A percentile compares a stretch with the other conserved stretches of the same genome.
phyloP scores from a whole-genome alignment of 2,113 vertebrate species.

The Picathartes gymnocephalus region DNA sequence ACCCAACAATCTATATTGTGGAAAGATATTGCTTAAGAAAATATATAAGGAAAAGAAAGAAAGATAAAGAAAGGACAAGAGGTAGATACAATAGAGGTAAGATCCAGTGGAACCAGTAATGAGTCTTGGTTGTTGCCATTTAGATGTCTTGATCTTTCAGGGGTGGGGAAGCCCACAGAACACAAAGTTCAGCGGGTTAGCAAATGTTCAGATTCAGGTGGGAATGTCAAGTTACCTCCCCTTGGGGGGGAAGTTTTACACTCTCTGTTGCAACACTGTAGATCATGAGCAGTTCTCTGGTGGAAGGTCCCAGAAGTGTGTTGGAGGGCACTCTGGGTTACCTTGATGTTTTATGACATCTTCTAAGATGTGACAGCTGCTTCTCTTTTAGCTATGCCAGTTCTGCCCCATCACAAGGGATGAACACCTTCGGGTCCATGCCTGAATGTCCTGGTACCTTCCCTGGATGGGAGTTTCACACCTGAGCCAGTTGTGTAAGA shows the following conservation, averaged over 20 bases:
- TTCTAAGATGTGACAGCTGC: background rate
- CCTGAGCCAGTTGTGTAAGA: background rate
- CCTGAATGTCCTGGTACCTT: background rate
- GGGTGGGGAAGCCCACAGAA: background rate
- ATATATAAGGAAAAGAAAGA: background rate
- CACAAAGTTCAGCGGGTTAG: background rate
- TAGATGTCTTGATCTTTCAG: background rate
- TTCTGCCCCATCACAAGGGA: accelerated
- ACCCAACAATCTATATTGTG: background rate
- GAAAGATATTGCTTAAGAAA: background rate
- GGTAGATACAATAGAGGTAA: background rate
- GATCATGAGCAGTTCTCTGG: background rate
- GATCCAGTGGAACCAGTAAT: background rate
- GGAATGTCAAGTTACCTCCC: accelerated
- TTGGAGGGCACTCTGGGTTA: too few species aligned
- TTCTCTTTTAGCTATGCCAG: background rate
- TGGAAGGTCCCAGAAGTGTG: background rate
- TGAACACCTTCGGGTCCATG: background rate
- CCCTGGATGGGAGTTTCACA: background rate
- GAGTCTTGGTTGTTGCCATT: background rate
- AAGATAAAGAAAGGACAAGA: background rate
- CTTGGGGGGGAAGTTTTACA: background rate
- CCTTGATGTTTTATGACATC: background rate
- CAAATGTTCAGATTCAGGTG: background rate
- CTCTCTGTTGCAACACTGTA: background rate